These are phyloP conservation scores for Eubucco bourcierii DNA, from an alignment of 2,113 vertebrate species.

Conservation along the genomic window DNA sequence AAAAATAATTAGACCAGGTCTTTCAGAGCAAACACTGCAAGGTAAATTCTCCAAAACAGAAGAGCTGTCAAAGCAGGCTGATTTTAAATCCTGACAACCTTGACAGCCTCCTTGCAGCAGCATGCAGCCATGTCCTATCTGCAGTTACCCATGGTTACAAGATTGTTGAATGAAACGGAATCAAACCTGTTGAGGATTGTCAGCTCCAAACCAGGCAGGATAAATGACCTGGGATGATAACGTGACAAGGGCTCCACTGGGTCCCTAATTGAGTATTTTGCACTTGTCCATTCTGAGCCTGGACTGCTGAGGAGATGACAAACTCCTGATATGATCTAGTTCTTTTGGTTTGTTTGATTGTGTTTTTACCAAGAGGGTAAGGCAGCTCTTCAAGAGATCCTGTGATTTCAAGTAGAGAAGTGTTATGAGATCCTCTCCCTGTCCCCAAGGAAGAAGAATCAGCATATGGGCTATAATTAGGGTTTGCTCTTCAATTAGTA, in stretches of 20 bases:
- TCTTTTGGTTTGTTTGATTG: not conserved
- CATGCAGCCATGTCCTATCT: not conserved
- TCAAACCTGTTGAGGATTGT: not conserved
- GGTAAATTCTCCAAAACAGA: not conserved
- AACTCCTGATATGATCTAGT: not conserved
- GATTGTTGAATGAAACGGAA: not conserved
- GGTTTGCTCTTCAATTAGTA: not conserved
- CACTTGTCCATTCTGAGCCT: not conserved
- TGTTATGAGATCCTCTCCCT: not conserved
- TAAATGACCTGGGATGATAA: not conserved
- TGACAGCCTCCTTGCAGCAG: constrained; percentile 18
- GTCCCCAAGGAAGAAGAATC: not conserved
- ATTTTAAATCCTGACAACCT: not conserved
- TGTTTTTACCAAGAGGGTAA: not conserved
- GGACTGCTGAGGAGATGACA: not conserved
- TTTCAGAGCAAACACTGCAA: not conserved
- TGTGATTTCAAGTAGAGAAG: not conserved
- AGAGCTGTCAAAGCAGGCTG: not conserved
- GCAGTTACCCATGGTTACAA: constrained; percentile 10
- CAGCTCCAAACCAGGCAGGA: not conserved
- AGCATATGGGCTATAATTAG: not conserved
- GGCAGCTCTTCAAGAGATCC: not conserved
- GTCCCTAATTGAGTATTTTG: not conserved
- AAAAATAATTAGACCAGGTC: not conserved
- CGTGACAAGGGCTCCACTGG: not conserved